Evolutionary conservation across 2,797 vertebrate species (phyloP).

Genomic region (Toxotes lorentzi): DNA sequence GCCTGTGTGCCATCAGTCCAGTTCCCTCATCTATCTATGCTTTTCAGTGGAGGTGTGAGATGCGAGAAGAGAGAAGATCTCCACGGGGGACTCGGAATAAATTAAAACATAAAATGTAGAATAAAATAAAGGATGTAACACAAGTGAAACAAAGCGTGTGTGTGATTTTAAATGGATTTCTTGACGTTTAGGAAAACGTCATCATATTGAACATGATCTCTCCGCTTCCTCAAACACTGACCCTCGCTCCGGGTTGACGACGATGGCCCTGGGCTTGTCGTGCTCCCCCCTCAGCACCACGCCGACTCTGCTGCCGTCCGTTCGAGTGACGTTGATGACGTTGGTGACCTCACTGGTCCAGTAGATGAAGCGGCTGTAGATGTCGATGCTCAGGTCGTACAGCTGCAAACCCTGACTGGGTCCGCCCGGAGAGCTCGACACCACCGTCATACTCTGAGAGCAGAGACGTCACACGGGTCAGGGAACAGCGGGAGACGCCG

Average conservation of each 20-base stretch:
- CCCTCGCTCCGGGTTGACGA: conserved; percentile 98
- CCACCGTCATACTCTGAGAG: conserved; percentile 92
- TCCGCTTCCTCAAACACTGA: conserved; percentile 71
- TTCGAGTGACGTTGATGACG: conserved; percentile 94
- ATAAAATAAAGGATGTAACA: too few species aligned
- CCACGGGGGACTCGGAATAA: too few species aligned
- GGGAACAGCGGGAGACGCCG: rapidly evolving
- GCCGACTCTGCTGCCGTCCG: conserved; percentile 92
- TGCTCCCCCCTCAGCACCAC: conserved; percentile 94
- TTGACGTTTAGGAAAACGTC: too few species aligned
- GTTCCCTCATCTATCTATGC: too few species aligned
- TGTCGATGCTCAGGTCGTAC: conserved; percentile 96
- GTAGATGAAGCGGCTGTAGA: conserved; percentile 98
- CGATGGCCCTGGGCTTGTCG: conserved; percentile 94
- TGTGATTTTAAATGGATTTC: too few species aligned
- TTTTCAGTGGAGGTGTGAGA: too few species aligned
- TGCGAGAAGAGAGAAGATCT: too few species aligned
- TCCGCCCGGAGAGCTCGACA: conserved; percentile 87
- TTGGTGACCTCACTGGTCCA: conserved; percentile 99
- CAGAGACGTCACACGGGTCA: not conserved
- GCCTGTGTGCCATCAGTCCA: too few species aligned
- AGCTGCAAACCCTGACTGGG: conserved; percentile 92
- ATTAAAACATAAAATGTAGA: too few species aligned
- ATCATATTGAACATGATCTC: too few species aligned
- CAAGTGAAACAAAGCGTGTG: too few species aligned